Evolutionary conservation across 1,140 invertebrate species (phyloP).

Genomic region (Centruroides sculpturatus): DNA sequence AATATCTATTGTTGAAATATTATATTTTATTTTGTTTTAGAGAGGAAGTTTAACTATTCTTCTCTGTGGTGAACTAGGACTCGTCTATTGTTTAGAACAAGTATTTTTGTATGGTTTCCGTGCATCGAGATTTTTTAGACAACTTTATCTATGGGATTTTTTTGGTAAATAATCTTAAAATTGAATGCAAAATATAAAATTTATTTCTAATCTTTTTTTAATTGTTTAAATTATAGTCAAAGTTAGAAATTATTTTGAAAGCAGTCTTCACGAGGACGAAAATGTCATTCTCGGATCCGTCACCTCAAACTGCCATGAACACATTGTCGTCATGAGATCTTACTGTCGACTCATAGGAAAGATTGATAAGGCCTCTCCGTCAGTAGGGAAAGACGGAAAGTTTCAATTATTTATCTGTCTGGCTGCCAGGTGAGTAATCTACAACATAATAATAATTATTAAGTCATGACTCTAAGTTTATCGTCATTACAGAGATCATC

Average conservation of each 20-base stretch:
- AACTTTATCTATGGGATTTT: conserved; percentile 96
- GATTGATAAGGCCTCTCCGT: conserved; percentile 58
- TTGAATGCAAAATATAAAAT: neutral
- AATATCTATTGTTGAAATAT: too few relatives aligned
- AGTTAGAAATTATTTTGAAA: conserved; percentile 17
- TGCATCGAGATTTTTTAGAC: conserved; percentile 73
- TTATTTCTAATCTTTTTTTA: too few relatives aligned
- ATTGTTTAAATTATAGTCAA: conserved; percentile 5
- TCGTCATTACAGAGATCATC: conserved; percentile 58
- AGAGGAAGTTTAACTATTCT: conserved; percentile 76
- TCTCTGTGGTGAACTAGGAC: conserved; percentile 82
- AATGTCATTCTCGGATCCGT: conserved; percentile 27
- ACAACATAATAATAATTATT: neutral
- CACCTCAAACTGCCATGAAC: conserved; percentile 16
- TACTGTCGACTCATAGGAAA: conserved; percentile 38
- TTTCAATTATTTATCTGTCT: conserved; percentile 94
- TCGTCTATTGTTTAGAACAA: conserved; percentile 84
- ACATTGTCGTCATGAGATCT: conserved; percentile 25
- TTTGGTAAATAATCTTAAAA: conserved; percentile 49
- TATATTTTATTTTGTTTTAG: conserved; percentile 2
- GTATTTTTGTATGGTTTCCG: conserved; percentile 88
- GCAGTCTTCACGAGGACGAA: conserved; percentile 21
- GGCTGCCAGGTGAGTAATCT: conserved; percentile 51
- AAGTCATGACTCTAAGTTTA: too few relatives aligned
- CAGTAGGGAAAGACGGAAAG: conserved; percentile 93